Evolutionary conservation across 2,113 vertebrate genomes (phyloP), one percentile per base, ranked within the genome.

Genomic region (Colaptes auratus): DNA sequence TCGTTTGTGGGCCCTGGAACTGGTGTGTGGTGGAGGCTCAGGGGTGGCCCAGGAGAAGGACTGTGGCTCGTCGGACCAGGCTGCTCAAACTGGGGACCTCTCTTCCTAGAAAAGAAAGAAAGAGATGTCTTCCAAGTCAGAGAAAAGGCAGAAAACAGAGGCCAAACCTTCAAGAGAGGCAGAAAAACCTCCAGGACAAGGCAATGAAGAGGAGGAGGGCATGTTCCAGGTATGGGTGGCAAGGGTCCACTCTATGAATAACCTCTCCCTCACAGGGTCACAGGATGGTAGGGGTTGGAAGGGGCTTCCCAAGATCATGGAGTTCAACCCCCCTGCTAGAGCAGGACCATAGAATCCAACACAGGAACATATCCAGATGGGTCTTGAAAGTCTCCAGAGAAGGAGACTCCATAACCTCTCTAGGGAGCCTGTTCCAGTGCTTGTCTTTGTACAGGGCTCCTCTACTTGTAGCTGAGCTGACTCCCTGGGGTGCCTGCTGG

Each of bases 21-120:
- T 33, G 39, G 8, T 6, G 48, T 15, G 63, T 17, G 18, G 28
- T 10, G 31, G 33, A 8, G 59, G 24, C 58, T 39, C 9, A 0
- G 55, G 39, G 6, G 1, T 0, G 3, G 69, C 55, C n/a, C 8
- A 1, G 25, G 31, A 15, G 28, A 31, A 59, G 55, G 35, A 19
- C 42, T 23, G 23, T 1, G 33, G 50, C 23, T 58, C 15, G 31
- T 53, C 19, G 0, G 12, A 3, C 9, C 15, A 0, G 13, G 44
- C 28, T 36, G 23, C 11, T 89, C 23, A 12, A 58, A 28, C 3
- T 2, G 15, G 4, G 14, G 30, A 6, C 25, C 18, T 39, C 12
- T 78, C 28, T 50, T 65, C 48, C 48, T 58, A 88, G 79, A 95
- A 88, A 76, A 94, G 48, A 52, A 88, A 70, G 46, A 82, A 79